Evolutionary conservation across 2,888 invertebrate genomes (phyloP).

Genomic region (Chirona hameri): DNA sequence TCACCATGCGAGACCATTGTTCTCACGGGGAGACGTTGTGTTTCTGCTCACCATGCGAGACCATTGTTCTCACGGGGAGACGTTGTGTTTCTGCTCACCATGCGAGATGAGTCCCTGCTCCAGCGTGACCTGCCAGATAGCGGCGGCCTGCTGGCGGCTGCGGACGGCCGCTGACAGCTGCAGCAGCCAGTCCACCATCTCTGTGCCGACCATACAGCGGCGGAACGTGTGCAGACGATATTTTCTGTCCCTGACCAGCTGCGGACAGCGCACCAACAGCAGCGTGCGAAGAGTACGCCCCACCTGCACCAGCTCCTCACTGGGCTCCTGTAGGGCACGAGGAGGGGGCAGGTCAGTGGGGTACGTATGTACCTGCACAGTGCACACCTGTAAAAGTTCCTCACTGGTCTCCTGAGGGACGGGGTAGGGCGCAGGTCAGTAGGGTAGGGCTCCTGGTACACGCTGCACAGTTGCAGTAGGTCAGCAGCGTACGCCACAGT

Average conservation of each 20-base stretch:
- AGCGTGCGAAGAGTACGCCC: constrained; percentile 67
- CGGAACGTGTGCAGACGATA: constrained; percentile 53
- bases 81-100: constrained; percentile 62
- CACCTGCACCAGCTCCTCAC: constrained; percentile 62
- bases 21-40: too few species aligned
- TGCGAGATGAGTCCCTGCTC: constrained; percentile 74
- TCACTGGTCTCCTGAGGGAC: not conserved
- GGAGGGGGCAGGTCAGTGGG: constrained; percentile 43
- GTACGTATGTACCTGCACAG: constrained; percentile 62
- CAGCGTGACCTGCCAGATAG: constrained; percentile 77
- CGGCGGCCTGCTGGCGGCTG: constrained; percentile 65
- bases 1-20: too few species aligned
- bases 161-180: constrained; percentile 58
- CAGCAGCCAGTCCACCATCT: constrained; percentile 75
- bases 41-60: too few species aligned
- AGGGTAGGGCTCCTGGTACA: too few species aligned
- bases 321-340: constrained; percentile 53
- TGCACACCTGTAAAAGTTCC: constrained; percentile 52
- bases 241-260: constrained; percentile 58
- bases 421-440: too few species aligned
- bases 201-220: constrained; percentile 70
- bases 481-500: too few species aligned
- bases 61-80: too few species aligned
- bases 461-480: too few species aligned
- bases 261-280: constrained; percentile 58